Conservation (phyloP, 2,113 vertebrate species). For the Cyanoramphus novaezelandiae region DNA sequence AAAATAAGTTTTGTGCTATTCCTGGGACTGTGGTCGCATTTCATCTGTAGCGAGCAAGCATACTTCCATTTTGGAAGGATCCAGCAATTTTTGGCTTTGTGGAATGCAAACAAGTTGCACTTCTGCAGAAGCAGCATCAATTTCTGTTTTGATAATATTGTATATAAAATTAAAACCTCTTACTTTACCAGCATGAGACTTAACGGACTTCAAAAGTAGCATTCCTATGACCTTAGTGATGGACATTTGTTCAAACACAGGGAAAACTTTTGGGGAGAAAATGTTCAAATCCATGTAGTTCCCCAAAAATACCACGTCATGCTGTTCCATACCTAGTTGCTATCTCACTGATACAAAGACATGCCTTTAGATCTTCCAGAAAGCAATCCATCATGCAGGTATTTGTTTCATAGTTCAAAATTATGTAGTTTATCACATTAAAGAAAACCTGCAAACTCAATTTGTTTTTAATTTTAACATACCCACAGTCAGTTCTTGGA, state of each 20-base stretch:
- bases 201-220: neutral
- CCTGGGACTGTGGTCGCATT: neutral
- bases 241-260: neutral
- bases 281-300: neutral
- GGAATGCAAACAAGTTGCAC: neutral
- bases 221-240: neutral
- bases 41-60: neutral
- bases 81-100: neutral
- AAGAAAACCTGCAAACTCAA: neutral
- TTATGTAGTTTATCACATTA: neutral
- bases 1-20: neutral
- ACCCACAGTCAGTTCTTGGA: neutral
- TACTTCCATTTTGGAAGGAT: neutral
- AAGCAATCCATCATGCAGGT: neutral
- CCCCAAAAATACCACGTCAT: neutral
- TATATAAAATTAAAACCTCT: neutral
- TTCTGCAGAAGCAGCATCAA: neutral
- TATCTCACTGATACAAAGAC: neutral
- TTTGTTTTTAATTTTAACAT: neutral
- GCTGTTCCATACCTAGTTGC: neutral
- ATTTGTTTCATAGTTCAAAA: neutral
- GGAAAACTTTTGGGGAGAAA: neutral
- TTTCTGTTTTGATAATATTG: neutral
- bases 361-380: neutral
- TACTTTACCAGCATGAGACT: neutral